A percentile compares a stretch with the other conserved stretches of the same genome.
These are phyloP conservation scores for Miniopterus natalensis DNA, from an alignment of 2,113 vertebrate genomes.

Conservation along the genomic window DNA sequence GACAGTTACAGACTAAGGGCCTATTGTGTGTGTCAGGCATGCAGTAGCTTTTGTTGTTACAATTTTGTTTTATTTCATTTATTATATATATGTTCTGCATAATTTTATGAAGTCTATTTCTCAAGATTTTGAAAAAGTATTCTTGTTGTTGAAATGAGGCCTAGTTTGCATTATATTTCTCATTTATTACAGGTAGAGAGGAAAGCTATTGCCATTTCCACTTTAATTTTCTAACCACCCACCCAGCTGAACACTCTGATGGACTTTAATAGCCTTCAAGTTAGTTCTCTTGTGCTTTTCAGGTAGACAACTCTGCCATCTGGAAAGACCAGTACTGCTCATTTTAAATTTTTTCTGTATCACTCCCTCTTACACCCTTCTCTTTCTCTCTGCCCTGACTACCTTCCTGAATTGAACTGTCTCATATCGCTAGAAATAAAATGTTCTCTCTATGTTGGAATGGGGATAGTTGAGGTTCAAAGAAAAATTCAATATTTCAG, in stretches of 20 bases:
- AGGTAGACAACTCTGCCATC: neutral
- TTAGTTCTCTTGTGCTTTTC: neutral
- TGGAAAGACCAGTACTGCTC: neutral
- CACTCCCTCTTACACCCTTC: neutral
- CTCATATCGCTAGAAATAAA: neutral
- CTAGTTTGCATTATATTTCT: neutral
- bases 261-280: neutral
- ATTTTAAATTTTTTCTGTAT: neutral
- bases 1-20: neutral
- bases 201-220: neutral
- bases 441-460: neutral
- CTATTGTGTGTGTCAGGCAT: neutral
- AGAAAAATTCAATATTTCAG: neutral
- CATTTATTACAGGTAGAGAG: neutral
- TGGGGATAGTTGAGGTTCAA: neutral
- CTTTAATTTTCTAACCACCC: neutral
- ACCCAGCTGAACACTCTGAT: neutral
- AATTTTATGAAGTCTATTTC: neutral
- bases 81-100: neutral
- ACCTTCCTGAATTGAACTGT: neutral
- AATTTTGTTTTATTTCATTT: neutral
- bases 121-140: neutral
- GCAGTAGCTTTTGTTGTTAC: neutral
- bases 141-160: neutral
- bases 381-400: neutral